Evolutionary conservation across 2,888 invertebrate genomes (phyloP), one percentile per base, ranked within the genome.

Genomic region (Leptinotarsa rubiginosa): DNA sequence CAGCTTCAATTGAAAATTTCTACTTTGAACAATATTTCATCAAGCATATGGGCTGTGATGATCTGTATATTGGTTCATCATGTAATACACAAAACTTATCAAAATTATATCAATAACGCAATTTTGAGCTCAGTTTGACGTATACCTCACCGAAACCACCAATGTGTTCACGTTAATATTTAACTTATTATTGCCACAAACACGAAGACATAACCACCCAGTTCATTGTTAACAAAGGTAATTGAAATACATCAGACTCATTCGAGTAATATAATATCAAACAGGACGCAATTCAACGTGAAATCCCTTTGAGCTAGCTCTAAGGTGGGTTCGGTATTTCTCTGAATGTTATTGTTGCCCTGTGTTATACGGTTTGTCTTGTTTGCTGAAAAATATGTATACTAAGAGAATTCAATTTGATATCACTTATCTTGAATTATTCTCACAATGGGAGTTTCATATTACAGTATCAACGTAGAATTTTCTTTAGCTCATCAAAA

Each of bases 191-290:
- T n/a, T 31, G 62, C 62, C 31, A 31, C 31, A 31, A 62, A 62
- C 62, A 62, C 16, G 31, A 31, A 62, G 25, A 62, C 62, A 25
- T 25, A 62, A 62, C 31, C 31, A 31, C 31, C 31, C n/a, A 15
- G 62, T 62, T 62, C 62, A 25, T 62, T 62, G 62, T 62, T 62
- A 62, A 62, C 62, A 62, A 62, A 62, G 62, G 62, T 62, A 62
- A 62, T 62, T 62, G 62, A 62, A 62, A 62, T 62, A 62, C 62
- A 62, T 31, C 18, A 62, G 31, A 62, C 31, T 31, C 62, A 62
- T 62, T 62, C 16, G 4, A 31, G 62, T 62, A 10, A 62, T 62
- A n/a, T 62, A 16, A 62, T 62, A 62, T 62, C 62, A 62, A 62
- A 62, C 31, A 62, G 31, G 16, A 18, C 62, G 62, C 15, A 25